Conservation (phyloP, 2,113 vertebrate genomes). For the Eolophus roseicapilla region DNA sequence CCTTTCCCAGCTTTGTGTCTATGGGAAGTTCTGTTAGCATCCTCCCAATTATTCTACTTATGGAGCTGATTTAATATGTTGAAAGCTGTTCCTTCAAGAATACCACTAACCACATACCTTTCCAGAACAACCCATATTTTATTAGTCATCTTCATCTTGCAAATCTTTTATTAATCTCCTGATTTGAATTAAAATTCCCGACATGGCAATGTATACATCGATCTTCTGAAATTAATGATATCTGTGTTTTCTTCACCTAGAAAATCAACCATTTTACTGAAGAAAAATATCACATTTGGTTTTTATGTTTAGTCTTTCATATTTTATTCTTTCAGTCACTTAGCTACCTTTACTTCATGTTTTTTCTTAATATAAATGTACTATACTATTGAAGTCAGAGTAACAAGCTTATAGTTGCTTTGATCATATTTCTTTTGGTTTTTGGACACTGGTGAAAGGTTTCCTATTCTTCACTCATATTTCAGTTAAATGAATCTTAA, state of each 20-base stretch:
- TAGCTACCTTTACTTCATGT: not conserved
- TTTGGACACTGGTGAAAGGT: not conserved
- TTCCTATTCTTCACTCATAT: not conserved
- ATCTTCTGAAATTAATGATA: not conserved
- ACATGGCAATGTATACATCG: not conserved
- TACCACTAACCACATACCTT: not conserved
- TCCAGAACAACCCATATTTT: not conserved
- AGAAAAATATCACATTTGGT: not conserved
- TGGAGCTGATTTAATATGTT: not conserved
- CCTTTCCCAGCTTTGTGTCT: not conserved
- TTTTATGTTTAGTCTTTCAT: not conserved
- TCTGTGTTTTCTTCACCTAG: not conserved
- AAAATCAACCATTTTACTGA: not conserved
- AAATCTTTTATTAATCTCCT: not conserved
- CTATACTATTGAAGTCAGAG: not conserved
- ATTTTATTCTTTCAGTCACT: not conserved
- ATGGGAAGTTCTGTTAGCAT: not conserved
- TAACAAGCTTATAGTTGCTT: not conserved
- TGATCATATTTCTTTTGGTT: not conserved
- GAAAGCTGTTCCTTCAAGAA: not conserved
- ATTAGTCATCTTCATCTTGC: not conserved
- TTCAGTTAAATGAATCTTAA: not conserved
- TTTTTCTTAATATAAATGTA: not conserved
- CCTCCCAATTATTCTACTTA: not conserved
- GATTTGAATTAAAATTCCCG: not conserved